phyloP scores from a whole-genome alignment of 2,888 invertebrate species.

The Drosophila quinaria region DNA sequence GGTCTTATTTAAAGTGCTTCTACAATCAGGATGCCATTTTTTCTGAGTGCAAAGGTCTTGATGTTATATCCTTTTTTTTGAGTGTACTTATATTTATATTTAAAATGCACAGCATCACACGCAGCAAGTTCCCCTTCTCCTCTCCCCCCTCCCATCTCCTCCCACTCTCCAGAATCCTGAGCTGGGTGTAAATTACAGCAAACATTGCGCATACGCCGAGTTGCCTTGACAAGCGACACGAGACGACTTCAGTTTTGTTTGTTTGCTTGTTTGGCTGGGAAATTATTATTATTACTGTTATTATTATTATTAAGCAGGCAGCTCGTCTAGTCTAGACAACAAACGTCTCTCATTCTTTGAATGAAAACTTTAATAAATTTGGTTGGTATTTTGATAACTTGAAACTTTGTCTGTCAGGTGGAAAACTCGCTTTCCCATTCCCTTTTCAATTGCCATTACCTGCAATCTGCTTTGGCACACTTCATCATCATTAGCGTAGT shows the following conservation, averaged over 20 bases:
- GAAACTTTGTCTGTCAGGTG: slow-evolving; percentile 68
- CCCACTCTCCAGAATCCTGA: neutral
- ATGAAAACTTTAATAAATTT: slow-evolving; percentile 70
- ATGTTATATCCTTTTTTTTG: too few relatives aligned
- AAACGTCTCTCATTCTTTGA: slow-evolving; percentile 16
- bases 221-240: slow-evolving; percentile 32
- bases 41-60: too few relatives aligned
- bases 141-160: neutral
- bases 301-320: slow-evolving; percentile 73
- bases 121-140: neutral
- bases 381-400: slow-evolving; percentile 70
- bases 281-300: slow-evolving; percentile 59
- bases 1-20: too few relatives aligned
- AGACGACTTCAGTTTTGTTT: slow-evolving; percentile 42
- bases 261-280: slow-evolving; percentile 57
- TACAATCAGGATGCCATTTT: too few relatives aligned
- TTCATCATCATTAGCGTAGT: slow-evolving; percentile 73
- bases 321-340: slow-evolving; percentile 64
- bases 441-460: slow-evolving; percentile 1
- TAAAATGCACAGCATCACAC: slow-evolving; percentile 53
- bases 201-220: slow-evolving; percentile 64
- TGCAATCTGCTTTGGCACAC: slow-evolving; percentile 42
- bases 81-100: slow-evolving; percentile 14
- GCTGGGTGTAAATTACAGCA: slow-evolving; percentile 64
- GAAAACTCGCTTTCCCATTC: slow-evolving; percentile 5